These are phyloP conservation scores for Corvus cornix DNA, from an alignment of 2,113 vertebrate genomes.

Conservation along the genomic window DNA sequence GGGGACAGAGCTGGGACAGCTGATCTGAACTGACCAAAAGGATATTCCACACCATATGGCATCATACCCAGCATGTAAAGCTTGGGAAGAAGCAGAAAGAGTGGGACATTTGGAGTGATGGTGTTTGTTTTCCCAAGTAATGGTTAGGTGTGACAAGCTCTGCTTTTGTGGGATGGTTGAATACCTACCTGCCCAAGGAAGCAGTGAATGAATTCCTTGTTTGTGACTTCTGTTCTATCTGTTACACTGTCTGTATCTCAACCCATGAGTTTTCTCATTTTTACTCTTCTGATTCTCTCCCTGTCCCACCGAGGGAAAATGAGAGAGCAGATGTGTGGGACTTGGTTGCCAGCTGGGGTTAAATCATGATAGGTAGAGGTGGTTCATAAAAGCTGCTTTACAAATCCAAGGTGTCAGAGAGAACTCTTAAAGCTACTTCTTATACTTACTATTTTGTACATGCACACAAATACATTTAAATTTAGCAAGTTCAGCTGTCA, in stretches of 20 bases:
- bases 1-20: not conserved
- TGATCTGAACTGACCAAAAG: not conserved
- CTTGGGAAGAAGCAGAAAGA: not conserved
- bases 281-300: not conserved
- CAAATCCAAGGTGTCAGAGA: not conserved
- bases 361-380: not conserved
- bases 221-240: not conserved
- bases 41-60: fast-evolving
- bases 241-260: not conserved
- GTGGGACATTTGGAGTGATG: not conserved
- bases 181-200: not conserved
- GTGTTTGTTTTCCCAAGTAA: not conserved
- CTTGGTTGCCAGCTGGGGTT: not conserved
- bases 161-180: not conserved
- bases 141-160: not conserved
- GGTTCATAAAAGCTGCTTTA: not conserved
- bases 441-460: not conserved
- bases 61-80: not conserved
- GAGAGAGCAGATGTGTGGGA: not conserved
- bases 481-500: not conserved
- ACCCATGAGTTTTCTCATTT: not conserved
- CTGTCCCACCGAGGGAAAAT: fast-evolving
- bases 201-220: not conserved
- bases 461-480: not conserved
- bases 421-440: not conserved